Base-by-base conservation (phyloP, 2,888 invertebrate species). In the Brachycybe producta region DNA sequence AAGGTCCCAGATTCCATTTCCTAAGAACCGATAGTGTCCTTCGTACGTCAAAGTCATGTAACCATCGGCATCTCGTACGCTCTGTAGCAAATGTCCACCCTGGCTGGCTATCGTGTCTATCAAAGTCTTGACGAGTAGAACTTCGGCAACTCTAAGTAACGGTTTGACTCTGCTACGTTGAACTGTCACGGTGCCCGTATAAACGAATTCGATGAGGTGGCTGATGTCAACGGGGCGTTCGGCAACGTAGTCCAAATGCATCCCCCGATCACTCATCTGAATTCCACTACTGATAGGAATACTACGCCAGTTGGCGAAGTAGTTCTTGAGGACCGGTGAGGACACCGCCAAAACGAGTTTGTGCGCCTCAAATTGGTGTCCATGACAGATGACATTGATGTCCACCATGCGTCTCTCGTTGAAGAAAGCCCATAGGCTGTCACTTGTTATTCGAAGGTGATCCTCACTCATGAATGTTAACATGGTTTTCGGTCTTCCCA, bases 341-440 rank as follows among this genome's bases (percentile, higher is more conserved):
- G 41, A 49, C 23, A 49, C 32, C 41, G 49, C 49, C 21, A 49
- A 26, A 15, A 49, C 41, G 30, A 49, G 34, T 26, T 49, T 40
- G 23, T 49, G 49, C 4, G 39, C 49, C 23, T 42, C 28, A 21
- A 49, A 23, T 11, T 30, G 42, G 17, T 30, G 49, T 2, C 49
- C 49, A 23, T 38, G 23, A 24, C 41, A 27, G 19, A 41, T 32
- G 15, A 49, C 32, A 30, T 41, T 32, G 28, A 49, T n/a, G 32
- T 49, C 49, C 30, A 38, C 39, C 41, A 32, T 49, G 32, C 15
- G 41, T 28, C 41, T 40, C 24, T 38, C 21, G 32, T 38, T 21
- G 7, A 49, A 41, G 1, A 38, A 38, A 32, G 21, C 24, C 49
- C 49, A 49, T 15, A 49, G n/a, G 30, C 49, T 34, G 19, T 49